A percentile compares a stretch with the other conserved stretches of the same genome.
These are phyloP conservation scores for Psylliodes chrysocephalus DNA, from an alignment of 2,888 invertebrate genomes.

Conservation along the genomic window DNA sequence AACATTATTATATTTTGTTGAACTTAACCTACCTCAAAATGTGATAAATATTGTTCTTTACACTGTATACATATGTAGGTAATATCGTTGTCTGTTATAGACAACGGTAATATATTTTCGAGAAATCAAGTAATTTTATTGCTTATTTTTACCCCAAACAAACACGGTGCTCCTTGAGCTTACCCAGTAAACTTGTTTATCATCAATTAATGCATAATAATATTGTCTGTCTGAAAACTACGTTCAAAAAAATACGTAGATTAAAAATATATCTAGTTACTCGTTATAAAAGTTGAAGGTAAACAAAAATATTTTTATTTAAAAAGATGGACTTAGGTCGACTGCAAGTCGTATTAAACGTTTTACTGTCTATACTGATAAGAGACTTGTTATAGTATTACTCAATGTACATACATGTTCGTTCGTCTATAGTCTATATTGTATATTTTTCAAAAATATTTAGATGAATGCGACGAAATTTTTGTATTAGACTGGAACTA, in stretches of 20 bases:
- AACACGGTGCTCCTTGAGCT: not conserved
- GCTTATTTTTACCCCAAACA: not conserved
- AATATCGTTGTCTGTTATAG: too few relatives aligned
- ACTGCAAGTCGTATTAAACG: not conserved
- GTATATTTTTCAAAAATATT: too few relatives aligned
- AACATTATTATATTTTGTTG: not conserved
- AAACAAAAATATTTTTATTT: slow-evolving; percentile 4
- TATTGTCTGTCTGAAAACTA: not conserved
- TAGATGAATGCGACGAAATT: too few relatives aligned
- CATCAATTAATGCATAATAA: slow-evolving; percentile 4
- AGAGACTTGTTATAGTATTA: too few relatives aligned
- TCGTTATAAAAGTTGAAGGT: not conserved
- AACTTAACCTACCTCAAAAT: slow-evolving; percentile 10
- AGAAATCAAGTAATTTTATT: not conserved
- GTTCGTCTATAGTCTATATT: too few relatives aligned
- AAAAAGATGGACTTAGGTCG: not conserved
- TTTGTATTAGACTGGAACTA: too few relatives aligned
- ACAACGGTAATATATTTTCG: too few relatives aligned
- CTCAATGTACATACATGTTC: too few relatives aligned
- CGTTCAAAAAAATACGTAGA: slow-evolving; percentile 1
- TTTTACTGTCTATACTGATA: too few relatives aligned
- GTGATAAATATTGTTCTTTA: slow-evolving; percentile 1
- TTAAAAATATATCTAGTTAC: not conserved
- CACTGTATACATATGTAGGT: not conserved
- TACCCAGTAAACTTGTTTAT: slow-evolving; percentile 2